Conservation (phyloP, 1,140 invertebrate genomes). For the Drosophila nikananu region DNA sequence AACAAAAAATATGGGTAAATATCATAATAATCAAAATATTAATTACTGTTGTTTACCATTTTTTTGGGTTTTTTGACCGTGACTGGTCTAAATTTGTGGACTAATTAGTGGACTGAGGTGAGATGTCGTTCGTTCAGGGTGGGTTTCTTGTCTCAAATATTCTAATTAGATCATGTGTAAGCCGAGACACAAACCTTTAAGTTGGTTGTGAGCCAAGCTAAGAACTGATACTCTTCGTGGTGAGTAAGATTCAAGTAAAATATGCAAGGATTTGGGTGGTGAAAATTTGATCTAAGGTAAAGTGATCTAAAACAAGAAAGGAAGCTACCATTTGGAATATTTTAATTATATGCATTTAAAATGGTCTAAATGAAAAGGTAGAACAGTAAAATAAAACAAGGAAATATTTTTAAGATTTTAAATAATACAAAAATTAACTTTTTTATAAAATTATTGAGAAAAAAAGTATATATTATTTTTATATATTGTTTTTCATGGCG, state of each 20-base stretch:
- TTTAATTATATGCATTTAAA: no score
- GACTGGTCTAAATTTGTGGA: background rate
- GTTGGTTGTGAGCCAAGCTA: conserved; percentile 9
- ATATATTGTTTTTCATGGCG: no score
- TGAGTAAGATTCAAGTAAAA: conserved; percentile 2
- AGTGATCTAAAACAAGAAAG: background rate
- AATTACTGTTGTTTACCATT: conserved; percentile 5
- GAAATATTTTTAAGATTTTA: background rate
- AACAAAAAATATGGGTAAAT: conserved; percentile 15
- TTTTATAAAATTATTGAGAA: no score
- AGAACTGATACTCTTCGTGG: background rate
- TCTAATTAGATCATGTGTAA: conserved; percentile 25
- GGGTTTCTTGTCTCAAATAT: background rate
- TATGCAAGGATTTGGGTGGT: background rate
- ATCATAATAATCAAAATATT: conserved; percentile 18
- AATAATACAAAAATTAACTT: background rate
- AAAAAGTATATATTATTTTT: no score
- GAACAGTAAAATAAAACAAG: no score
- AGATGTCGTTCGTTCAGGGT: background rate
- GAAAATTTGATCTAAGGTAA: background rate
- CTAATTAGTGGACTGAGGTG: background rate
- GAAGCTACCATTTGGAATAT: background rate
- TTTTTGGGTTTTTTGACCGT: background rate
- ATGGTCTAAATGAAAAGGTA: no score
- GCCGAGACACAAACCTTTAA: background rate